phyloP scores from a whole-genome alignment of 1,140 invertebrate genomes.

The Drosophila setifemur region DNA sequence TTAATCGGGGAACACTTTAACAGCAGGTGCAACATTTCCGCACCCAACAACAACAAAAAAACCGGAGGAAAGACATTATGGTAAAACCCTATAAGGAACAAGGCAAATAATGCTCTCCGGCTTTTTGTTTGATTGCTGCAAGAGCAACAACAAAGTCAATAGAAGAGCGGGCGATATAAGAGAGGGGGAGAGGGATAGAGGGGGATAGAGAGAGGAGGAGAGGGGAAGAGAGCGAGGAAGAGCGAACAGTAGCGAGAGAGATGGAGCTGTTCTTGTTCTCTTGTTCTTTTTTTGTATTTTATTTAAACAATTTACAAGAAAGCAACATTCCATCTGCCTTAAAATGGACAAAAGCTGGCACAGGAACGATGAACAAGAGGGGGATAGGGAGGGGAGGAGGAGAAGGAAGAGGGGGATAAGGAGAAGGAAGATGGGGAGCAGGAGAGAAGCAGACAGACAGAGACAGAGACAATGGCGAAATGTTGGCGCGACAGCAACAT shows the following conservation, averaged over 20 bases:
- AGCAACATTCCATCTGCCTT: constrained; percentile 81
- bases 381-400: neutral
- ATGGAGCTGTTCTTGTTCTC: constrained; percentile 27
- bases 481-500: constrained; percentile 79
- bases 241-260: constrained; percentile 3
- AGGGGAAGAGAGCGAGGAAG: neutral
- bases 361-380: constrained; percentile 62
- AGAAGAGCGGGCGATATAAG: constrained; percentile 25
- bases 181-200: neutral
- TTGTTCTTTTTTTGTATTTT: constrained; percentile 62
- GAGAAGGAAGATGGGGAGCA: constrained; percentile 14
- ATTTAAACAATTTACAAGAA: constrained; percentile 82
- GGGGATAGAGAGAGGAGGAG: neutral
- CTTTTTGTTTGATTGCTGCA: constrained; percentile 54
- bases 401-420: constrained; percentile 39
- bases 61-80: neutral
- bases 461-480: constrained; percentile 71
- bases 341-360: constrained; percentile 78
- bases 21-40: constrained; percentile 60
- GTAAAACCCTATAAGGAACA: constrained; percentile 65
- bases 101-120: constrained; percentile 63
- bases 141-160: constrained; percentile 63
- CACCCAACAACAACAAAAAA: constrained; percentile 10
- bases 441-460: constrained; percentile 25
- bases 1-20: constrained; percentile 42